phyloP scores from a whole-genome alignment of 1,140 invertebrate species.

The Gonatopus flavifemur region DNA sequence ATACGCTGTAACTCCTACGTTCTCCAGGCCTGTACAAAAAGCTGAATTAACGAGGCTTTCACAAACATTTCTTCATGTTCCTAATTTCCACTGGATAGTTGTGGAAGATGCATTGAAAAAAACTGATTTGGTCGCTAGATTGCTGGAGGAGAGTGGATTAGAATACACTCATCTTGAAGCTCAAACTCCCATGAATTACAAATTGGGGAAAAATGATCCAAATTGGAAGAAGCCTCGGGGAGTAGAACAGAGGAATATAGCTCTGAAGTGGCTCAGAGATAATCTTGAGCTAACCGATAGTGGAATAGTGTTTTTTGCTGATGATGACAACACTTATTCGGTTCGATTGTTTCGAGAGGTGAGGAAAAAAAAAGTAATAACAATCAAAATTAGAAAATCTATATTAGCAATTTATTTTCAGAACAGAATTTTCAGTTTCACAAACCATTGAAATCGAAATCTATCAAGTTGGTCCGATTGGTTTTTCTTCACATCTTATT shows the following conservation, averaged over 20 bases:
- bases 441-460: no score
- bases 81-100: constrained; percentile 94
- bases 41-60: constrained; percentile 91
- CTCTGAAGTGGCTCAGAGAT: constrained; percentile 81
- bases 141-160: constrained; percentile 75
- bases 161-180: constrained; percentile 75
- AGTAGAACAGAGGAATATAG: constrained; percentile 91
- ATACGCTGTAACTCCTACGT: constrained; percentile 93
- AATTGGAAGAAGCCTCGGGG: constrained; percentile 92
- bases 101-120: constrained; percentile 84
- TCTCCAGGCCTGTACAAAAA: constrained; percentile 87
- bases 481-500: no score
- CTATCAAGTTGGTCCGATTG: no score
- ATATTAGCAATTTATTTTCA: no score
- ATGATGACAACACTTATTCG: constrained; percentile 97
- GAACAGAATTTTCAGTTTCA: no score
- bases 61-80: constrained; percentile 85
- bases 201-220: constrained; percentile 70
- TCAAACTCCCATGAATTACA: constrained; percentile 65
- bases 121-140: constrained; percentile 75
- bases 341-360: constrained; percentile 89
- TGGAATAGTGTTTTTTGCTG: constrained; percentile 95
- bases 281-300: constrained; percentile 60
- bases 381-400: no score
- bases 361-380: no score